Evolutionary conservation across 2,113 vertebrate species (phyloP).

Genomic region (Heterotilapia buettikoferi): DNA sequence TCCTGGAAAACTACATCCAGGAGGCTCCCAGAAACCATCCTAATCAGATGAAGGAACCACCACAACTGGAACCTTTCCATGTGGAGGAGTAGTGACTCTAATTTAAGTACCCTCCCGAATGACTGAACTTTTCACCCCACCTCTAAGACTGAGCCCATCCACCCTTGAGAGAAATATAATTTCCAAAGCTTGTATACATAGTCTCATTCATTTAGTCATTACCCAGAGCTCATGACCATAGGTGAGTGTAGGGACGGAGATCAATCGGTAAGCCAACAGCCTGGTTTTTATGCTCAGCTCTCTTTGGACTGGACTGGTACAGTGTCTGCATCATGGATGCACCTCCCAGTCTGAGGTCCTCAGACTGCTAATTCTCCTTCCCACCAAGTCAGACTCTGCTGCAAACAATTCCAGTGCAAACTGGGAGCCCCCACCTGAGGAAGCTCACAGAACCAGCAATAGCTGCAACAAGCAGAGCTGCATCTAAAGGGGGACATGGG

Average conservation of each 20-base stretch:
- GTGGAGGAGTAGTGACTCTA: not conserved
- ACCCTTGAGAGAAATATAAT: fast-evolving
- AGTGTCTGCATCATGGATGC: not conserved
- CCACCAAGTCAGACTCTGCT: not conserved
- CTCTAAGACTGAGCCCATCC: not conserved
- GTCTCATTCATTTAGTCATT: not conserved
- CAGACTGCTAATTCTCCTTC: not conserved
- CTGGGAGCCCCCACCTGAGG: not conserved
- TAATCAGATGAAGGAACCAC: not conserved
- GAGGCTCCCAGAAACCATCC: not conserved
- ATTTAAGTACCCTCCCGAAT: not conserved
- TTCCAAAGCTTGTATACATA: not conserved
- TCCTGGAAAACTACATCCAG: not conserved
- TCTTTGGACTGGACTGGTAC: not conserved
- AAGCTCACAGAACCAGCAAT: not conserved
- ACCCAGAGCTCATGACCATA: not conserved
- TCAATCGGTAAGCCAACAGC: not conserved
- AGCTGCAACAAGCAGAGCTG: not conserved
- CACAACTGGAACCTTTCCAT: not conserved
- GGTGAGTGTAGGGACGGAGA: not conserved
- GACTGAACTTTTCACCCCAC: fast-evolving
- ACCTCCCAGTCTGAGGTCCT: not conserved
- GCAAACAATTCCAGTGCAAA: not conserved
- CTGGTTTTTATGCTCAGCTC: not conserved
- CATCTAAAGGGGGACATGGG: not conserved